Percentiles rank a stretch among this genome's conserved stretches.
phyloP scores from a whole-genome alignment of 2,888 invertebrate genomes.

The Seira sanloemensis region DNA sequence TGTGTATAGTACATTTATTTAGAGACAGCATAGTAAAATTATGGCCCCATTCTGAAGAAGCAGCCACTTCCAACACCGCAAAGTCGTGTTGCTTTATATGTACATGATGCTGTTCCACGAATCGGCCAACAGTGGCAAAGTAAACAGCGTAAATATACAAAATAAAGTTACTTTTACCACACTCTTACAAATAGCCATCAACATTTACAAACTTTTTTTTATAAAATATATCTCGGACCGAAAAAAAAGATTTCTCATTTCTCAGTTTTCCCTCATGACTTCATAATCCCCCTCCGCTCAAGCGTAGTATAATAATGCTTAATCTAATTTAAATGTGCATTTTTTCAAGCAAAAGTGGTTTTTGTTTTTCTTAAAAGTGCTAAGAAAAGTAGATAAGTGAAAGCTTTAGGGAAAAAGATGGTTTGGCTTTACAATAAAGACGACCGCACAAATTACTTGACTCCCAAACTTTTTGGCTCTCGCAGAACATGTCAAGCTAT shows the following conservation, averaged over 20 bases:
- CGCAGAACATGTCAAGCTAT: slow-evolving; percentile 38
- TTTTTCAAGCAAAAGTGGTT: background rate
- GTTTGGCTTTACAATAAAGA: slow-evolving; percentile 9
- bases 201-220: too few species aligned
- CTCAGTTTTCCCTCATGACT: background rate
- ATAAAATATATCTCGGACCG: too few species aligned
- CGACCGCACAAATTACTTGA: slow-evolving; percentile 48
- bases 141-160: slow-evolving; percentile 36
- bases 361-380: background rate
- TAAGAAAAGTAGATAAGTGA: slow-evolving; percentile 6
- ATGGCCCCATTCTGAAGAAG: too few species aligned
- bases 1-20: background rate
- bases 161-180: slow-evolving; percentile 36
- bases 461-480: slow-evolving; percentile 24
- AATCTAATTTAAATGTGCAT: slow-evolving; percentile 11
- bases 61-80: slow-evolving; percentile 51
- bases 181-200: too few species aligned
- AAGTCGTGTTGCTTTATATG: slow-evolving; percentile 21
- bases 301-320: background rate
- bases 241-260: too few species aligned
- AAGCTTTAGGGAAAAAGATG: slow-evolving; percentile 40
- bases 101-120: background rate
- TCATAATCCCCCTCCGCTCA: background rate
- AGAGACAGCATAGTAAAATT: too few species aligned
- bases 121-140: slow-evolving; percentile 2